Percentiles rank a stretch among this genome's conserved stretches.
Conservation (phyloP, 2,888 invertebrate species). For the Anorthoa munda region DNA sequence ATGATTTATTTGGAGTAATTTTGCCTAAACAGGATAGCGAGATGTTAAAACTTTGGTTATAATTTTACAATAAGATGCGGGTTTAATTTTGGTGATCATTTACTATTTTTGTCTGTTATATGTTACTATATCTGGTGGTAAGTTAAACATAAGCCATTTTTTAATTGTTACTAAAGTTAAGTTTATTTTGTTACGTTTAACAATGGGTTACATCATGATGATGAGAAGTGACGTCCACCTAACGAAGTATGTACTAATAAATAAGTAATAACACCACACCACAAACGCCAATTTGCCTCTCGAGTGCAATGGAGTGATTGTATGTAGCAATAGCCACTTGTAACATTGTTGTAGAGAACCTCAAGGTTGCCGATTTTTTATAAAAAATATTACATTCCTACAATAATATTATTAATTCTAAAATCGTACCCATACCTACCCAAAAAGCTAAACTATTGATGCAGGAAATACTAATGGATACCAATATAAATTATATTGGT, state of each 20-base stretch:
- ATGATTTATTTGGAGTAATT: too few species aligned
- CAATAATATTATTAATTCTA: neutral
- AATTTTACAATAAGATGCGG: too few species aligned
- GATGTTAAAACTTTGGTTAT: too few species aligned
- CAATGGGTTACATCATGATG: constrained; percentile 29
- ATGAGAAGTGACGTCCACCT: constrained; percentile 26
- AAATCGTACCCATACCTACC: neutral
- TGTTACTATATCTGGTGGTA: too few species aligned
- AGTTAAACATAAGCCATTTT: too few species aligned
- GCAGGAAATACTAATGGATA: constrained; percentile 38
- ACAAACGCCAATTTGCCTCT: constrained; percentile 17
- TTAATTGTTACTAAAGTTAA: neutral
- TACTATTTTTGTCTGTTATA: too few species aligned
- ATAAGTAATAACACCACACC: neutral
- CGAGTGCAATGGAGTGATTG: constrained; percentile 6
- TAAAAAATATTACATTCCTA: constrained; percentile 7
- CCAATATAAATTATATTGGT: constrained; percentile 25
- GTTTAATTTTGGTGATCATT: too few species aligned
- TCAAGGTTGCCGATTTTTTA: neutral
- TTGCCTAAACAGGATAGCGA: too few species aligned
- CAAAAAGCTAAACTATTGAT: constrained; percentile 15
- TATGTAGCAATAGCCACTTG: constrained; percentile 5
- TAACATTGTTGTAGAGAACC: constrained; percentile 5
- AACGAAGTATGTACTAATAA: constrained; percentile 20
- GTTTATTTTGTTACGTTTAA: constrained; percentile 29